phyloP scores from a whole-genome alignment of 2,888 invertebrate species.

The Tetranychus truncatus region DNA sequence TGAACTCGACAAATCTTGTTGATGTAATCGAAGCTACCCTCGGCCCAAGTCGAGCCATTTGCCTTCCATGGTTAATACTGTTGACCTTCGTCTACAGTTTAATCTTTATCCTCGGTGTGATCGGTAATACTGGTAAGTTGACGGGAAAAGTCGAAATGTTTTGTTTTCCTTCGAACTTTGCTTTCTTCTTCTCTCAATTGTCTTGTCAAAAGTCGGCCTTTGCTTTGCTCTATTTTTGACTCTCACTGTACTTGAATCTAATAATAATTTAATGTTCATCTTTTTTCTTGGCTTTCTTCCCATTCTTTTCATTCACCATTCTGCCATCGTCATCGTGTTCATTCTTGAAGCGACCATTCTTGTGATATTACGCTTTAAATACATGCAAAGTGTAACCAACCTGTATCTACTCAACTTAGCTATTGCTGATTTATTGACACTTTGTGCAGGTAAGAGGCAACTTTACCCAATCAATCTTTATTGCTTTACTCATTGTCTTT shows the following conservation, averaged over 20 bases:
- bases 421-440: slow-evolving; percentile 31
- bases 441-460: slow-evolving; percentile 30
- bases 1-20: not conserved
- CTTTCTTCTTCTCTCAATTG: no score
- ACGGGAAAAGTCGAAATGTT: no score
- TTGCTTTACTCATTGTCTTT: no score
- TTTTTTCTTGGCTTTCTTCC: not conserved
- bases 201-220: no score
- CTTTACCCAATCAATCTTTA: no score
- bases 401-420: slow-evolving; percentile 33
- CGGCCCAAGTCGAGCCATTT: slow-evolving; percentile 29
- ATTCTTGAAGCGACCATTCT: slow-evolving; percentile 27
- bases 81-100: slow-evolving; percentile 30
- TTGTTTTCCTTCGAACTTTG: no score
- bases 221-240: no score
- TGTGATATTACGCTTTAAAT: slow-evolving; percentile 31
- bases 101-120: slow-evolving; percentile 30
- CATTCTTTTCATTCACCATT: not conserved
- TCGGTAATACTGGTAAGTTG: slow-evolving; percentile 28
- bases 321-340: slow-evolving; percentile 23
- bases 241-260: not conserved
- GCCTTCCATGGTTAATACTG: slow-evolving; percentile 30
- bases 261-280: not conserved
- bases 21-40: not conserved
- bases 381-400: slow-evolving; percentile 33